Evolutionary conservation across 2,113 vertebrate genomes (phyloP).

Genomic region (Cyanistes caeruleus): DNA sequence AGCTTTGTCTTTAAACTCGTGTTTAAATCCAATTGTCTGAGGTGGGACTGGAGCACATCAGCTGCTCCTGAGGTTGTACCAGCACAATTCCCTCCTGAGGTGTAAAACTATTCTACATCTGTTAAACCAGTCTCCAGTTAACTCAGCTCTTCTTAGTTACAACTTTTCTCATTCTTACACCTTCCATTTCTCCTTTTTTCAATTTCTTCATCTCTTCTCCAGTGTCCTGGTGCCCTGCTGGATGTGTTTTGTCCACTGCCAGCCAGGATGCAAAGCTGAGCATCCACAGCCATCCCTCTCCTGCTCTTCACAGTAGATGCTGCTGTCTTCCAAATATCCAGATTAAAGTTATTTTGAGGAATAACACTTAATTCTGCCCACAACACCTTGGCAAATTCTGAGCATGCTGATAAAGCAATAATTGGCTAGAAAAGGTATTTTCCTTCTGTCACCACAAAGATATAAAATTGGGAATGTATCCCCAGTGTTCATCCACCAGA

Average conservation of each 20-base stretch:
- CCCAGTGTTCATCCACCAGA: not conserved
- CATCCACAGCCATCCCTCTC: not conserved
- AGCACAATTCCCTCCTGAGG: constrained; percentile 7
- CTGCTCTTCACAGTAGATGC: not conserved
- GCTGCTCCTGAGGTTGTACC: not conserved
- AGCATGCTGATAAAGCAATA: not conserved
- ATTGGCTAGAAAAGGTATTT: not conserved
- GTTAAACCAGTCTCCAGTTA: not conserved
- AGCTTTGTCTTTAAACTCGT: not conserved
- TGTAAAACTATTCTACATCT: not conserved
- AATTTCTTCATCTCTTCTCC: not conserved
- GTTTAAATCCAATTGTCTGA: not conserved
- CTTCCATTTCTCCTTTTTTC: not conserved
- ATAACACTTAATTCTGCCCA: not conserved
- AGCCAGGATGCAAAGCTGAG: not conserved
- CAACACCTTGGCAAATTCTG: accelerated
- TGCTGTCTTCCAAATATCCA: not conserved
- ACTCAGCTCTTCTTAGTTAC: not conserved
- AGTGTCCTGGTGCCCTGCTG: accelerated
- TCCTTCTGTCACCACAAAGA: not conserved
- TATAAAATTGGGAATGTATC: not conserved
- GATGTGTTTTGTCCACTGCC: accelerated
- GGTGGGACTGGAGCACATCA: not conserved
- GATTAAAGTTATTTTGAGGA: not conserved
- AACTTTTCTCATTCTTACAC: not conserved